These are phyloP conservation scores for Biston betularia DNA, from an alignment of 2,888 invertebrate genomes.

Conservation along the genomic window DNA sequence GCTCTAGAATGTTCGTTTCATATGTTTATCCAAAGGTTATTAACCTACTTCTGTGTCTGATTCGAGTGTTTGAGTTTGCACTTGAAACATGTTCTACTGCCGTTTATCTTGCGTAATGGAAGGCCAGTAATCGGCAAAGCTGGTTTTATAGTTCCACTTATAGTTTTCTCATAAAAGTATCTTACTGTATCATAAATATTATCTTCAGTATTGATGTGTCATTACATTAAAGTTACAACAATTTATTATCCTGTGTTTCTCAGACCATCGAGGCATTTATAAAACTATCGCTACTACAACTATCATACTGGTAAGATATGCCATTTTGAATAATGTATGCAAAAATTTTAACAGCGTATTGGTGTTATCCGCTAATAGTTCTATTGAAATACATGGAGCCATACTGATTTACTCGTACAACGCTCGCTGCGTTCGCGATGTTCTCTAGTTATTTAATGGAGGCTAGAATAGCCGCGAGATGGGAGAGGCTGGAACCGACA, in stretches of 20 bases:
- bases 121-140: slow-evolving; percentile 29
- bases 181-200: slow-evolving; percentile 7
- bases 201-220: slow-evolving; percentile 8
- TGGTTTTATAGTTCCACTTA: slow-evolving; percentile 12
- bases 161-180: background rate
- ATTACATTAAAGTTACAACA: slow-evolving; percentile 12
- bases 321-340: slow-evolving; percentile 30
- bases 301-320: slow-evolving; percentile 12
- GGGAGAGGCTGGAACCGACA: slow-evolving; percentile 62
- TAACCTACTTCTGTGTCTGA: slow-evolving; percentile 68
- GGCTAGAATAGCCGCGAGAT: slow-evolving; percentile 70
- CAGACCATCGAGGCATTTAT: slow-evolving; percentile 29
- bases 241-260: slow-evolving; percentile 12
- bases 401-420: slow-evolving; percentile 49
- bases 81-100: slow-evolving; percentile 37
- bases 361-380: slow-evolving; percentile 46
- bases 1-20: slow-evolving; percentile 58
- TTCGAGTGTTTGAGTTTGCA: slow-evolving; percentile 43
- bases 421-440: slow-evolving; percentile 50
- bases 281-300: slow-evolving; percentile 3
- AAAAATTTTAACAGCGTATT: slow-evolving; percentile 31
- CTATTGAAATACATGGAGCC: slow-evolving; percentile 50
- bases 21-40: slow-evolving; percentile 71
- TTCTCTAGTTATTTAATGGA: slow-evolving; percentile 59
- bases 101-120: slow-evolving; percentile 44